Conservation (phyloP, 2,113 vertebrate species). For the Gymnogyps californianus region DNA sequence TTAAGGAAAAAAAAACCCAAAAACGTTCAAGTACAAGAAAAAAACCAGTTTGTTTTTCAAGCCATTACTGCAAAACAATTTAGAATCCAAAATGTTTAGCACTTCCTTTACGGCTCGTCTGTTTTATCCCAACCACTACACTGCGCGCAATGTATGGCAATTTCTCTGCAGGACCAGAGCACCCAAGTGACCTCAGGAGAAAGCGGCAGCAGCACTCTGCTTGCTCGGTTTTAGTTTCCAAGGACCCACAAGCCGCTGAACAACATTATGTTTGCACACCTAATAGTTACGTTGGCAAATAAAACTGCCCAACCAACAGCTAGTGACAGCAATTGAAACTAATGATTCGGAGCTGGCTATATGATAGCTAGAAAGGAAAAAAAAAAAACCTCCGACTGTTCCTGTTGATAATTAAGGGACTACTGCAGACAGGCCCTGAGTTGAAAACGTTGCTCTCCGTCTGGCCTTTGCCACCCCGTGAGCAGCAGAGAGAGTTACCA, state of each 20-base stretch:
- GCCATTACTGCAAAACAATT: not conserved
- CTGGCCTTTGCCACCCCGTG: not conserved
- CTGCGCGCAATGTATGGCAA: fast-evolving
- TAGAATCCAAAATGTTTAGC: not conserved
- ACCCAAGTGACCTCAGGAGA: not conserved
- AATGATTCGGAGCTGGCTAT: not conserved
- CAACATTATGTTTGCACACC: not conserved
- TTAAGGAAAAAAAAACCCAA: not conserved
- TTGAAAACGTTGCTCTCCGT: not conserved
- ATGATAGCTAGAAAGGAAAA: not conserved
- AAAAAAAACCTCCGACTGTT: not conserved
- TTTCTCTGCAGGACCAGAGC: not conserved
- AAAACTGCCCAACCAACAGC: not conserved
- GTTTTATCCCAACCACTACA: not conserved
- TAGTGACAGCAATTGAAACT: not conserved
- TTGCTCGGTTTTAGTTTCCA: not conserved
- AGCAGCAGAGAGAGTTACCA: not conserved
- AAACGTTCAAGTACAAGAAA: not conserved
- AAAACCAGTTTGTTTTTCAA: not conserved
- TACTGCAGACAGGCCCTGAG: not conserved
- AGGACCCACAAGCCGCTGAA: not conserved
- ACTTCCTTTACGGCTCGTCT: not conserved
- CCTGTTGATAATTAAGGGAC: not conserved
- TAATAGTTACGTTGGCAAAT: not conserved
- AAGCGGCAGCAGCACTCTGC: not conserved